phyloP scores from a whole-genome alignment of 2,797 vertebrate genomes.

The Prionace glauca region DNA sequence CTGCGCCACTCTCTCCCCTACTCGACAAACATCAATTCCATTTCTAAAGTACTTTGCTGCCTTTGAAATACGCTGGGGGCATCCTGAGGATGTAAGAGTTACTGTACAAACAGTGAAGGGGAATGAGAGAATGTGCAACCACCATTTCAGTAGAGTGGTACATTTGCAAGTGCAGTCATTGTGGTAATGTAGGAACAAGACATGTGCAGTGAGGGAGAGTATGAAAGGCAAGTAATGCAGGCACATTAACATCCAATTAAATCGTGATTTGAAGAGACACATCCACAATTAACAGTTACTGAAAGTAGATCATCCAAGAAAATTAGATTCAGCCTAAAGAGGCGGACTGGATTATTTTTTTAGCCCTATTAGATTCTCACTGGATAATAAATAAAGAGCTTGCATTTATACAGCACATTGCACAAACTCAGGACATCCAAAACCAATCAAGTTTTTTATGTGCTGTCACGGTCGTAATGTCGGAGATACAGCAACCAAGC shows the following conservation, averaged over 20 bases:
- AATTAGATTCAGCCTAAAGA: neutral
- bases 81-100: neutral
- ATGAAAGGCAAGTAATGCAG: neutral
- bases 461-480: neutral
- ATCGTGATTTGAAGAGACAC: neutral
- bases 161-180: neutral
- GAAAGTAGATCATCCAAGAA: neutral
- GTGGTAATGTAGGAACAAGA: neutral
- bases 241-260: neutral
- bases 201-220: neutral
- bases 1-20: neutral
- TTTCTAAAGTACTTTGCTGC: neutral
- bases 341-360: neutral
- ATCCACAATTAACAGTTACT: neutral
- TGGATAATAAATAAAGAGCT: neutral
- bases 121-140: neutral
- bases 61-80: neutral
- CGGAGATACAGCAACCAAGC: neutral
- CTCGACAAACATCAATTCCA: neutral
- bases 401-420: neutral
- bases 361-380: neutral
- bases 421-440: neutral
- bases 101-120: neutral
- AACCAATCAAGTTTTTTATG: neutral
- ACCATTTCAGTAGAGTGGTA: neutral